Evolutionary conservation across 2,113 vertebrate species (phyloP).

Genomic region (Oncorhynchus masou): DNA sequence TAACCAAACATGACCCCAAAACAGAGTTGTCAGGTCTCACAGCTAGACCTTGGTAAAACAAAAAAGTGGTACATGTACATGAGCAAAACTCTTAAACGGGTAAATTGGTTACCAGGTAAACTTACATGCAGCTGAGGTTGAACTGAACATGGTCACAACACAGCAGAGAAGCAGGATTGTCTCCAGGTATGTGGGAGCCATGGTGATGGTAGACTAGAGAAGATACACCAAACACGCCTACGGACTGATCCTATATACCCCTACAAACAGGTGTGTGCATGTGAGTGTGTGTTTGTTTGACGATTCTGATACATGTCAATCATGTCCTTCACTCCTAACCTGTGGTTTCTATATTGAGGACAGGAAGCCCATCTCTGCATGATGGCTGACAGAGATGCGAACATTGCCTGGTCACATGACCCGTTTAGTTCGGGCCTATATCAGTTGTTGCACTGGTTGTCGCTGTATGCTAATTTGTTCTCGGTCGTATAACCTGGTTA

Average conservation of each 20-base stretch:
- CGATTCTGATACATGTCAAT: background rate
- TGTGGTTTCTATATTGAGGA: conserved; percentile 58
- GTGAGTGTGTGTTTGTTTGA: background rate
- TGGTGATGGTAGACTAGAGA: conserved; percentile 25
- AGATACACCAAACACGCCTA: background rate
- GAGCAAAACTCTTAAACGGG: background rate
- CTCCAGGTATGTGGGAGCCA: conserved; percentile 43
- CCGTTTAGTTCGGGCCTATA: too few species aligned
- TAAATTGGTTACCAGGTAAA: background rate
- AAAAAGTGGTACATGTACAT: too few species aligned
- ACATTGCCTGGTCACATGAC: conserved; percentile 3
- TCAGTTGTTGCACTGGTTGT: too few species aligned
- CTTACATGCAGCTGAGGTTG: conserved; percentile 56
- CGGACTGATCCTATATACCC: conserved; percentile 28
- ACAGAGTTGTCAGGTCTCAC: background rate
- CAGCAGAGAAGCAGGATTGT: conserved; percentile 38
- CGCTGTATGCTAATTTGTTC: too few species aligned
- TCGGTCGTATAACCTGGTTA: too few species aligned
- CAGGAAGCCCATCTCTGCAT: conserved; percentile 60
- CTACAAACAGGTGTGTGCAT: background rate
- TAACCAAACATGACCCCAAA: too few species aligned
- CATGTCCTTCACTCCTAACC: conserved; percentile 4
- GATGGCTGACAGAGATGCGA: conserved; percentile 31
- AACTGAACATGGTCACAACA: conserved; percentile 35
- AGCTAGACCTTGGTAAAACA: too few species aligned